Evolutionary conservation across 2,888 invertebrate species (phyloP), one percentile per base, ranked within the genome.

Genomic region (Ochropleura plecta): DNA sequence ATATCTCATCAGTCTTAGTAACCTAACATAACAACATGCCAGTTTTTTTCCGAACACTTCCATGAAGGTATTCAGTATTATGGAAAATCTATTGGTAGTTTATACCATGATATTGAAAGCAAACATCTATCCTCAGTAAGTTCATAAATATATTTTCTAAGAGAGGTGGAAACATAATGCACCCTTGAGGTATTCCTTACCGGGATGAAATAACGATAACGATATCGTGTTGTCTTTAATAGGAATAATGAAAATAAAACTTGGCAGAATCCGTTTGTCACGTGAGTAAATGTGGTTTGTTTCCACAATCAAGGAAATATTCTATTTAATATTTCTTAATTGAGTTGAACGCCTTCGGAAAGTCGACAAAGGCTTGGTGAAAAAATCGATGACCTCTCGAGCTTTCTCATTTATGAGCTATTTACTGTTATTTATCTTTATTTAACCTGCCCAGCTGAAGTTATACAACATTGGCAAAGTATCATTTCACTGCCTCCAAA

Each of bases 381-480:
- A 73, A 62, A 72, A 78, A 72, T 78, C 72, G 72, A 53, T 72
- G 20, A 55, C 44, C 48, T 66, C 12, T 62, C 12, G 40, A 72
- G 44, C 65, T 78, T 78, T 78, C 78, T 72, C 78, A 49, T 44
- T 72, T 14, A 55, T 6, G n/a, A 12, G 14, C 49, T 53, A 16
- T 9, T 71, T 12, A 44, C 53, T 66, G 30, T 66, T 66, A 71
- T 62, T 44, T 46, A 55, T 73, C 18, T 49, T 66, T 20, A 49
- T 20, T 66, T 73, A 42, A 57, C 12, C 5, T 5, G 2, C 10
- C 10, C 5, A 48, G 57, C 7, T 57, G 14, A 57, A 20, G 42
- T 70, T 79, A 62, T 18, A 62, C 18, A 80, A 72, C 20, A 30
- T 53, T 20, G n/a, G 16, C 9, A 57, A 63, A 57, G 30, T 57